Base-by-base conservation (phyloP, 2,888 invertebrate species). In the Theristus sp. region DNA sequence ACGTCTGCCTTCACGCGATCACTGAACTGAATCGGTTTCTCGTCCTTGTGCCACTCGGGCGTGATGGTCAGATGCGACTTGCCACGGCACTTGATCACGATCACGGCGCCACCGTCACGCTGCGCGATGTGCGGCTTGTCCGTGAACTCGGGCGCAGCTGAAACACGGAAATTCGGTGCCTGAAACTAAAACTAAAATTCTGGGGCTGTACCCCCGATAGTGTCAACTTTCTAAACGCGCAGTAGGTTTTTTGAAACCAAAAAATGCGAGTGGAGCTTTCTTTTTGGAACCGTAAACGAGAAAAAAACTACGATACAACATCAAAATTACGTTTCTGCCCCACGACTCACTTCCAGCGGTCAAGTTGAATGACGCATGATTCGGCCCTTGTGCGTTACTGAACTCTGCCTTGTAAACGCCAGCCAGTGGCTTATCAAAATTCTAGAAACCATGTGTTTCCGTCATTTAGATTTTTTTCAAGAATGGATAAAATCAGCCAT, bases 91-190 rank as follows among this genome's bases (percentile, higher is more conserved):
- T 72, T 72, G 63, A 72, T 73, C 53, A 65, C 66, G 63, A 72
- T 68, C 30, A 71, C 64, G 62, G 70, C 71, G 60, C 72, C 73
- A 46, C 68, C 68, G 61, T 72, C 72, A 58, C 69, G 65, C 61
- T 73, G 72, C 46, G 72, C 70, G 64, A 72, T 72, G 65, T 72
- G 70, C 47, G 72, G 72, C 64, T 72, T 72, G 62, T 73, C 72
- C 62, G 70, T 69, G 66, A 72, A 73, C 56, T 72, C 72, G 38
- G 72, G 72, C n/a, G 72, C 72, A 60, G 73, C 72, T 72, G 61
- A 55, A 68, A 61, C n/a, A n/a, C n/a, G n/a, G n/a, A n/a, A n/a
- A n/a, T n/a, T n/a, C n/a, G n/a, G n/a, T n/a, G n/a, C n/a, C n/a
- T n/a, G n/a, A n/a, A n/a, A n/a, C n/a, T n/a, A n/a, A n/a, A n/a